Evolutionary conservation across 2,113 vertebrate genomes (phyloP), one percentile per base, ranked within the genome.

Genomic region (Alethe diademata): DNA sequence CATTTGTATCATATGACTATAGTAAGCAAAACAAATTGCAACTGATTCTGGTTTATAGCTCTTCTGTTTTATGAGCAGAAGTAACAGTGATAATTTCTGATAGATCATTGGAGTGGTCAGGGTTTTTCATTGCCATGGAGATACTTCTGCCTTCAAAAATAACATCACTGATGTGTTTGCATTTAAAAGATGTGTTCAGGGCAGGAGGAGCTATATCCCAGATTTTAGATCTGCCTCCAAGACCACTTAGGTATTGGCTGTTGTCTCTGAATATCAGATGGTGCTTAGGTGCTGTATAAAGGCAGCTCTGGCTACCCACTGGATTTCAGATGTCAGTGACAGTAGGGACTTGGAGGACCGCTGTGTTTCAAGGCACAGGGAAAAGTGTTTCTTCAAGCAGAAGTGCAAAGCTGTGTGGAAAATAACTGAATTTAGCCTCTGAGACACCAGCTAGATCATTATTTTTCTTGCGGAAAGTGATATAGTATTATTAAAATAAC

Each of bases 271-370:
- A 3, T 76, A 53, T 72, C 17, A 0, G 3, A 3, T 56, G 16
- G 5, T 43, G 48, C 14, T 1, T 14, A 35, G 24, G 24, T 86
- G 56, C 62, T 0, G 0, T 20, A 2, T 57, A 14, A 65, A 65
- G 56, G 60, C 56, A 80, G 15, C n/a, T 35, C 38, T 73, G 50
- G 28, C 29, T 50, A 8, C 12, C 11, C 16, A 2, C 10, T 73
- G 65, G 22, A 31, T 84, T 78, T 78, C 47, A 50, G 31, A 11
- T 48, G 19, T 36, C 70, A 19, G 5, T 69, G 26, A 9, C 36
- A 36, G 3, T n/a, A 15, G 24, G 1, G 1, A 19, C n/a, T 73
- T 79, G 12, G 35, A 79, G 50, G 45, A 15, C 23, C 0, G 0
- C 66, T 85, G 26, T 56, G 33, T 65, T 88, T 74, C 14, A 24